Evolutionary conservation across 1,140 invertebrate genomes (phyloP).

Genomic region (Maconellicoccus hirsutus): DNA sequence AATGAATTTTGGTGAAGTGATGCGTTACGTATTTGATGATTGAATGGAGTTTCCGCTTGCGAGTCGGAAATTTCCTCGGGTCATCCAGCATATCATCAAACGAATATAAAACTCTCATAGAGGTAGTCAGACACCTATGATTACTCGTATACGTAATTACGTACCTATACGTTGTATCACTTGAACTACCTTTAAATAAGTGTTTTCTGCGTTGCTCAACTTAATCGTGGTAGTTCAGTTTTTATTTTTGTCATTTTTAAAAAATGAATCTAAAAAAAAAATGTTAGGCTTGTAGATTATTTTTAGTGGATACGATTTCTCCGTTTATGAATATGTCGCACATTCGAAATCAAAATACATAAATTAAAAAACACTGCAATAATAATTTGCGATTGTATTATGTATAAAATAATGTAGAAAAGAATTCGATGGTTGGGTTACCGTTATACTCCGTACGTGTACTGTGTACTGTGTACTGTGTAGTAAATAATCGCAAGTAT

Average conservation of each 20-base stretch:
- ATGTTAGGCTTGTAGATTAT: background rate
- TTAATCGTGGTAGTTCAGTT: conserved; percentile 17
- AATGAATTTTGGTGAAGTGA: background rate
- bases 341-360: background rate
- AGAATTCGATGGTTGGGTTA: background rate
- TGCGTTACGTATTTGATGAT: background rate
- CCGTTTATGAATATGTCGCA: background rate
- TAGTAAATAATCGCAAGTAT: conserved; percentile 7
- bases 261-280: background rate
- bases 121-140: no score
- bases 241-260: conserved; percentile 14
- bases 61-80: background rate
- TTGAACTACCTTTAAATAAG: background rate
- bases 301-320: background rate
- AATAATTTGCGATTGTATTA: background rate
- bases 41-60: background rate
- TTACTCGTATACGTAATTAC: no score
- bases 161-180: conserved; percentile 1
- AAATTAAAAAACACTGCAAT: background rate
- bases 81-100: background rate
- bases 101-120: background rate
- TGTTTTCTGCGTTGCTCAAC: conserved; percentile 17
- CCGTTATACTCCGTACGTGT: background rate
- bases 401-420: background rate
- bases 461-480: no score